Evolutionary conservation across 2,113 vertebrate genomes (phyloP).

Genomic region (Riparia riparia): DNA sequence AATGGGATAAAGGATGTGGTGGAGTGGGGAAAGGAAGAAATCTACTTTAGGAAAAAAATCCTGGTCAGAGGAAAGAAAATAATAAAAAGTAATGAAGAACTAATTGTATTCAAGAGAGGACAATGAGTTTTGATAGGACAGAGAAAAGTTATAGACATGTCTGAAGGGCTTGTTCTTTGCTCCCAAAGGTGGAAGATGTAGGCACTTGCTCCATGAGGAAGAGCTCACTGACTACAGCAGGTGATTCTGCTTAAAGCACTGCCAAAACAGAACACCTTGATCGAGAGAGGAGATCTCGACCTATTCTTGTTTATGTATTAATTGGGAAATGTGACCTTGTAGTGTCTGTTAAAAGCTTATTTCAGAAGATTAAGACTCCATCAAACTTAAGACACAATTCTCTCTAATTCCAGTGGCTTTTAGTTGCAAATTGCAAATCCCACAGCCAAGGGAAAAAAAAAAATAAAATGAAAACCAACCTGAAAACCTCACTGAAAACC

Average conservation of each 20-base stretch:
- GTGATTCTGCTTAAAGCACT: not conserved
- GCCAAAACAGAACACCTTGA: not conserved
- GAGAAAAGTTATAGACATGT: accelerated
- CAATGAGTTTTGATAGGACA: not conserved
- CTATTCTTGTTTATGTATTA: not conserved
- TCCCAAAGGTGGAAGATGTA: not conserved
- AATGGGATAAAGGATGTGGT: not conserved
- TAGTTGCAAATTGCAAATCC: not conserved
- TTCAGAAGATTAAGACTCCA: not conserved
- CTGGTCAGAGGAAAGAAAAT: not conserved
- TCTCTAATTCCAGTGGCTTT: not conserved
- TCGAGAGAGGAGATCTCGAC: not conserved
- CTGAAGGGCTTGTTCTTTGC: not conserved
- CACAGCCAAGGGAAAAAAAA: too few relatives aligned
- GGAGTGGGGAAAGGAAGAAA: not conserved
- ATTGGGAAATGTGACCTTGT: not conserved
- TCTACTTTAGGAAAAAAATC: not conserved
- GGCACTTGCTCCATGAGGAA: not conserved
- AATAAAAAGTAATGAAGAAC: not conserved
- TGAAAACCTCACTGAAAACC: not conserved
- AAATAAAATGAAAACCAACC: too few relatives aligned
- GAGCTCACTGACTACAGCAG: not conserved
- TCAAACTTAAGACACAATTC: not conserved
- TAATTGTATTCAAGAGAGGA: not conserved
- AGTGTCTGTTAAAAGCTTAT: not conserved